Evolutionary conservation across 2,113 vertebrate genomes (phyloP), one percentile per base, ranked within the genome.

Genomic region (Donacobius atricapilla): DNA sequence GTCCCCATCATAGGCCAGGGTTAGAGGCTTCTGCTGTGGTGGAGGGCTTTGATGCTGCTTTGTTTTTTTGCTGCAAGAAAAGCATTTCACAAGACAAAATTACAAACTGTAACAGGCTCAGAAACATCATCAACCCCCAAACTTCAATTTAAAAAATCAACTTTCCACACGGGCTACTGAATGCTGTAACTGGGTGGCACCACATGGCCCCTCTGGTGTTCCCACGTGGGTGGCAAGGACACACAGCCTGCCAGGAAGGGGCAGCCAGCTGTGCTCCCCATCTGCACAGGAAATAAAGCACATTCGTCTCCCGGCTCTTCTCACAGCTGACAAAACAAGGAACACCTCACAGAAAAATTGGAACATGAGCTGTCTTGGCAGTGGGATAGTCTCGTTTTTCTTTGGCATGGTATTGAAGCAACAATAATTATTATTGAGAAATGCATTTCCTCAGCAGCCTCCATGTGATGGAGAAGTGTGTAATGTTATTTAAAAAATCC

Each of bases 1-100:
- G 90, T 99, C 99, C 92, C 99, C 99, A 16, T 99, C 99, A 7
- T 99, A 99, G 90, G 99, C 99, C 97, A 99, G 98, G 93, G 99
- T 99, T 92, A 99, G 97, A 94, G 99, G 99, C 97, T 99, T 99
- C 98, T 99, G 99, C 31, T 99, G 99, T 2, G 99, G 99, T 91
- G 98, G 97, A 94, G 98, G 92, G 75, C 98, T 98, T 96, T 98
- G 98, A 87, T 98, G 98, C 90, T 98, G 97, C 97, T 99, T 98
- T 51, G 98, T 97, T 42, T 98, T 98, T 96, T 98, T 99, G 96
- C 99, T 99, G 98, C 90, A 98, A 98, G 95, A 83, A 92, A 89
- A 96, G 90, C 39, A 83, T 79, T 42, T 45, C 89, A 91, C 44
- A 40, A 73, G 45, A 90, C 76, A 87, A 87, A 91, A 70, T 71